A percentile compares a stretch with the other conserved stretches of the same genome.
Evolutionary conservation across 1,140 invertebrate species (phyloP).

Genomic region (Bursaphelenchus mucronatus): DNA sequence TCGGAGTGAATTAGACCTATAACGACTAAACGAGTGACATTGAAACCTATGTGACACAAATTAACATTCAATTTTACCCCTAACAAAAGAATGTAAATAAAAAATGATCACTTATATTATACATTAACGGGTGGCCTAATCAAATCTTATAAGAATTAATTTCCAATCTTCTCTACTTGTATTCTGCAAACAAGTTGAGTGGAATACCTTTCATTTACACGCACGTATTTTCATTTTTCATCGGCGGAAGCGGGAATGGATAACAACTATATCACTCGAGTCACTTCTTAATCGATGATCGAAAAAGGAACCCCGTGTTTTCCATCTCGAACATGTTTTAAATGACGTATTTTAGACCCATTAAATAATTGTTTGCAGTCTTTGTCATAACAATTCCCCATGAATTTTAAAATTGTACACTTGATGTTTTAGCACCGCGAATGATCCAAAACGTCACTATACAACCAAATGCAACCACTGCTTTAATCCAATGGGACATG

Average conservation of each 20-base stretch:
- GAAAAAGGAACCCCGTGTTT: neutral
- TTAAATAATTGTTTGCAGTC: conserved; percentile 2
- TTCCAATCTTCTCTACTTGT: no score
- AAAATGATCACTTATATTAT: no score
- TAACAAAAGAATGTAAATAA: no score
- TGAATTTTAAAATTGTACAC: neutral
- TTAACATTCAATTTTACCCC: no score
- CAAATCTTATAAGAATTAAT: no score
- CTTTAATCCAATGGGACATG: conserved; percentile 47
- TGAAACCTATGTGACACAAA: no score
- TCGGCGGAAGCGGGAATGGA: neutral
- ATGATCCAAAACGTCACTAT: conserved; percentile 52
- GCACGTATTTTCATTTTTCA: neutral
- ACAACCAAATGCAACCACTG: conserved; percentile 39
- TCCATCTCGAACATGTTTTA: neutral
- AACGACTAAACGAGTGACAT: no score
- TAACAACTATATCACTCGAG: neutral
- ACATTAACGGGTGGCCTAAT: no score
- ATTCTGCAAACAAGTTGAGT: no score
- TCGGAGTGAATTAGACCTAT: no score
- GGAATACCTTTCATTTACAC: neutral
- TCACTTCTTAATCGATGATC: neutral
- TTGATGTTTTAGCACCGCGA: conserved; percentile 46
- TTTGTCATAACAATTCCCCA: neutral
- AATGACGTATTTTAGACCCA: neutral